Base-by-base conservation (phyloP, 92 coral and sea anemone species). In the Paragorgia papillata region DNA sequence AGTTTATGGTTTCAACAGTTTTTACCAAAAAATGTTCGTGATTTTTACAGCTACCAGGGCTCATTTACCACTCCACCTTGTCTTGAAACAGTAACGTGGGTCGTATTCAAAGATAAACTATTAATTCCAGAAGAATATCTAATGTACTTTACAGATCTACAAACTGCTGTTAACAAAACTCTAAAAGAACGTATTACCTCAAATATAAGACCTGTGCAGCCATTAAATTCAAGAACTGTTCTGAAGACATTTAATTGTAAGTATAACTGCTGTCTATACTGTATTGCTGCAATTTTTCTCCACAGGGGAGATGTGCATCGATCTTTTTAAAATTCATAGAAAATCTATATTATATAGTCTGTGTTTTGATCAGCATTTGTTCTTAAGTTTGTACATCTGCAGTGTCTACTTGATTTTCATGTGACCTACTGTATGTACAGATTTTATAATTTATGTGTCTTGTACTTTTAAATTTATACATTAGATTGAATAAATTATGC, bases 41-140 rank as follows among this genome's bases (percentile, higher is more conserved):
- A 61, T 31, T 89, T 74, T 75, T 95, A 95, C 82, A 79, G 89
- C 18, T 95, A 95, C 61, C 68, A 82, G 55, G 99, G 99, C 25
- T 95, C 99, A 15, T 82, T 91, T 29, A 95, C 99, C 24, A 89
- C 86, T 0, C 99, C 99, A 46, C 84, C 88, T 0, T 95, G 99
- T 79, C 80, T 35, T 30, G 90, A 95, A 59, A 89, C 85, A 35
- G 97, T 92, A 7, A 88, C 90, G 46, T 95, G 99, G 99, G 66
- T 95, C 79, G 79, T 95, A 14, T 88, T 91, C 58, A 88, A 89
- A 39, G 76, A 87, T 21, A 79, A 82, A 27, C 80, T 86, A 21
- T 35, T 79, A 8, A 64, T 95, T n/a, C 88, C 92, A 29, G 9
- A 78, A 18, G 79, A 65, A 8, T 92, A 91, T 69, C 46, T 95